A percentile compares a stretch with the other conserved stretches of the same genome.
These are phyloP conservation scores for Fabriciana adippe DNA, from an alignment of 2,888 invertebrate species.

Conservation along the genomic window DNA sequence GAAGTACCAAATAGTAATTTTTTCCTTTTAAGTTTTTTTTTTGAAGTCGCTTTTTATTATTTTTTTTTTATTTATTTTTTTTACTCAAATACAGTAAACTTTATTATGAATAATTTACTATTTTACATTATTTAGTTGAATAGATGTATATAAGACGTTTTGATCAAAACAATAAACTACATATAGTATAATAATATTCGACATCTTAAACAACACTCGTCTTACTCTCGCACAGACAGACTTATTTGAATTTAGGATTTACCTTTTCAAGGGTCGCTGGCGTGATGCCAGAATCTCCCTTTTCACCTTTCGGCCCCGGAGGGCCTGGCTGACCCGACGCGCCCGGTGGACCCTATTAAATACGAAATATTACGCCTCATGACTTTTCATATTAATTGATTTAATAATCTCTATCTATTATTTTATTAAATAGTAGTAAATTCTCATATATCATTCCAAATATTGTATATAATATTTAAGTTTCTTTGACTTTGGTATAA, in stretches of 20 bases:
- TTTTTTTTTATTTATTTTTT: background rate
- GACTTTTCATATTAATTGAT: conserved; percentile 25
- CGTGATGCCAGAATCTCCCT: conserved; percentile 84
- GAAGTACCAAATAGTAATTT: too few relatives aligned
- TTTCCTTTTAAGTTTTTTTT: too few relatives aligned
- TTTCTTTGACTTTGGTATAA: too few relatives aligned
- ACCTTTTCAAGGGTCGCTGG: conserved; percentile 71
- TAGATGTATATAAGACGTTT: too few relatives aligned
- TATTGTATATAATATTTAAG: background rate
- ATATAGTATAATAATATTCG: background rate
- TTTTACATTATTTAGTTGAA: too few relatives aligned
- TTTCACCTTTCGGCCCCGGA: conserved; percentile 85
- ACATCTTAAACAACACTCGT: conserved; percentile 22
- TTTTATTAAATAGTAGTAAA: background rate
- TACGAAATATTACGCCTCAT: conserved; percentile 39
- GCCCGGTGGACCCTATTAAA: conserved; percentile 86
- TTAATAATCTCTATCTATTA: conserved; percentile 8
- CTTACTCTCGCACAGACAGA: conserved; percentile 24
- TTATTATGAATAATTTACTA: too few relatives aligned
- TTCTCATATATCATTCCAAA: background rate
- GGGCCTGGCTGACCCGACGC: conserved; percentile 84
- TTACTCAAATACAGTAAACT: too few relatives aligned
- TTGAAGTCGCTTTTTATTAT: too few relatives aligned
- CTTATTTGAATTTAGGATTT: conserved; percentile 43
- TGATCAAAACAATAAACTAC: too few relatives aligned